Conservation (phyloP, 2,797 vertebrate genomes). For the Girardinus metallicus region DNA sequence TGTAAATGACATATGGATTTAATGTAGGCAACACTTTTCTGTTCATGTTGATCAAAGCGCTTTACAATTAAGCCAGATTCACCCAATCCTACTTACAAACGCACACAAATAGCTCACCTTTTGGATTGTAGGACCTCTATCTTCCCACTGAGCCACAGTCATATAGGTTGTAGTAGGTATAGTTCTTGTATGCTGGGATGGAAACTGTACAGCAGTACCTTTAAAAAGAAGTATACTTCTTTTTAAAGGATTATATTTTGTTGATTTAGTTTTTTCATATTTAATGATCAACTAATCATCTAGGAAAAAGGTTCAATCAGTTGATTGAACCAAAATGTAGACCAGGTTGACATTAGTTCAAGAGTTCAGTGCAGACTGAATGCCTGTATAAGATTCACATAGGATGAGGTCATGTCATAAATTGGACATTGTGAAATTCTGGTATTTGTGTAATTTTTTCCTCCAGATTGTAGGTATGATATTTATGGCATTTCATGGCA, state of each 20-base stretch:
- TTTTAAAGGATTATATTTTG: neutral
- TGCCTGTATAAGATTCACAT: neutral
- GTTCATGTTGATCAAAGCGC: neutral
- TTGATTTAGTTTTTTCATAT: neutral
- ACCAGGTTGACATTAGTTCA: neutral
- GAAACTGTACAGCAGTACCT: no score
- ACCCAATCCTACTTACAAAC: neutral
- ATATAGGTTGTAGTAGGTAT: neutral
- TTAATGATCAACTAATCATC: neutral
- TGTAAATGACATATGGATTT: neutral
- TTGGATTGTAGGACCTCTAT: neutral
- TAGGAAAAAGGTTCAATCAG: neutral
- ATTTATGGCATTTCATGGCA: neutral
- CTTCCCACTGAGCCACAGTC: neutral
- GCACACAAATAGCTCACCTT: neutral
- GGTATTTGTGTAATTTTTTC: neutral
- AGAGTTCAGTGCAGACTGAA: neutral
- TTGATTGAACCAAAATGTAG: neutral
- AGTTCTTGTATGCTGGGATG: neutral
- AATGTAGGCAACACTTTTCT: neutral
- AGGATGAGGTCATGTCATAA: neutral
- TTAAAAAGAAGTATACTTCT: neutral
- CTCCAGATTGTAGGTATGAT: neutral
- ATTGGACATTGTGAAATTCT: neutral
- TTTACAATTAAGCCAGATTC: neutral